Base-by-base conservation (phyloP, 1,140 invertebrate genomes). In the Galendromus occidentalis region DNA sequence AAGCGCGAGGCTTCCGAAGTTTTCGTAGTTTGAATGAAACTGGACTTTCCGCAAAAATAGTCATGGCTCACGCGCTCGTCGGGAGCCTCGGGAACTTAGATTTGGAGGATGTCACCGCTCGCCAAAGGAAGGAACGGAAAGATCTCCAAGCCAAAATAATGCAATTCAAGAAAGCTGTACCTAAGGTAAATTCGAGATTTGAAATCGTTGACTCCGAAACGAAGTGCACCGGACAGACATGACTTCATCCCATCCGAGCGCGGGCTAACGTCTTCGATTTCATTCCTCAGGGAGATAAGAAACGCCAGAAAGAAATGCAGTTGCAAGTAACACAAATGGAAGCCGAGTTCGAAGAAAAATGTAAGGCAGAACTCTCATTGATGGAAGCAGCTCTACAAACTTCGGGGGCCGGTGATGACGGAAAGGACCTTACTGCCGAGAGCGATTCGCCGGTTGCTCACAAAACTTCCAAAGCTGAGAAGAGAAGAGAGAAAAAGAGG, bases 121-220 rank as follows among this genome's bases (percentile, higher is more conserved):
- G 33, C 25, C 51, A 59, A 17, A 14, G 33, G 14, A 59, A 59
- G 25, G 51, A 59, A 9, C 51, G 51, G 17, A 59, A 59, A 22
- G 51, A 59, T 33, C 51, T 59, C 2, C 51, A 59, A 59, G 51
- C 51, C 14, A 59, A 33, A 25, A 59, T 59, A 1, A 59, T 59
- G 51, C 51, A 59, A 25, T 22, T 59, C 22, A 59, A 59, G 22
- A 59, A 59, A 25, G 51, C 20, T 17, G 51, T 59, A 22, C 51
- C 51, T 20, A 59, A 59, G 51, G 51, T 59, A 59, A 22, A 39
- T 39, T 39, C 33, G 33, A n/a, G n/a, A n/a, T n/a, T n/a, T n/a
- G n/a, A n/a, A n/a, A n/a, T n/a, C n/a, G n/a, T n/a, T n/a, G n/a
- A n/a, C n/a, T n/a, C n/a, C n/a, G n/a, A n/a, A n/a, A n/a, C n/a